Evolutionary conservation across 2,113 vertebrate species (phyloP), one percentile per base, ranked within the genome.

Genomic region (Butorides virescens): DNA sequence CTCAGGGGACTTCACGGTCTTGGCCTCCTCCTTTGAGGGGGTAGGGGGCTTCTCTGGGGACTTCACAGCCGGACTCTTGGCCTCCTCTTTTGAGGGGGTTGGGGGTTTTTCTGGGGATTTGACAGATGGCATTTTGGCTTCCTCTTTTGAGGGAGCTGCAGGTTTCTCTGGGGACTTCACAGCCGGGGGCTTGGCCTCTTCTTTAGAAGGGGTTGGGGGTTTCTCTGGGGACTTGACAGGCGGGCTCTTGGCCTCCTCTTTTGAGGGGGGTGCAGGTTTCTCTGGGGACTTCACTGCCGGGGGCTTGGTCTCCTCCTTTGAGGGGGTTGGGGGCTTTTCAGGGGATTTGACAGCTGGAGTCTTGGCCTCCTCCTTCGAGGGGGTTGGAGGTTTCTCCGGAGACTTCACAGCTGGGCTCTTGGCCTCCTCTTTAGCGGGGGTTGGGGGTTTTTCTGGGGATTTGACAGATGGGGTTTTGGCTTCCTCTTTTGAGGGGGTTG

Each of bases 51-150:
- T 97, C n/a, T 91, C 90, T 1, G 95, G 92, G 7, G 97, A 95
- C 88, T 98, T 96, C 9, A 81, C 44, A 0, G 50, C 4, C 3
- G 71, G 88, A 7, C 2, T 22, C 26, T 89, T 89, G 96, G 71
- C 88, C 17, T 77, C 88, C 42, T 96, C 93, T 4, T 95, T 95
- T 1, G 59, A 20, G 5, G 96, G 95, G 3, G 66, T 44, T 32
- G 82, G 13, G 2, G 63, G 37, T 14, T 96, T 93, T 10, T 92
- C 91, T 5, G 98, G 97, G 21, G 98, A 98, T 20, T 98, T 98
- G 3, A 84, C 26, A 4, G 62, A 0, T 7, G 62, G 78, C 1
- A 2, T 8, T 4, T 83, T 83, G 21, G 62, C 68, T 14, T 95
- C 90, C 10, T 96, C 49, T 13, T 93, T 59, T 21, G 29, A 53